Base-by-base conservation (phyloP, 2,113 vertebrate genomes). In the Rallus limicola region DNA sequence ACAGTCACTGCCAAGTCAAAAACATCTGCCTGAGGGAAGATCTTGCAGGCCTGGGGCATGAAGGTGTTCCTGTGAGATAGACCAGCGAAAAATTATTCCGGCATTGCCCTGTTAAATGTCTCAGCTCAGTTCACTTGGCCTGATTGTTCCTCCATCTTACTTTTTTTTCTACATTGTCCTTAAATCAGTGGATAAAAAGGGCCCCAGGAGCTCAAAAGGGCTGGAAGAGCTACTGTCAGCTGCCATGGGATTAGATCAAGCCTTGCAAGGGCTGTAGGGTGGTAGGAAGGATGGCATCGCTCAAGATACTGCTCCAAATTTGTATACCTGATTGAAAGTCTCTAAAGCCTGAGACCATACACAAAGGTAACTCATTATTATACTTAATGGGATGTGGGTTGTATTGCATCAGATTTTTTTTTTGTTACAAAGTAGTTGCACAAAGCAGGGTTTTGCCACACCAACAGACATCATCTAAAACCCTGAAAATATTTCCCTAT, bases 361-460 rank as follows among this genome's bases (percentile, higher is more conserved):
- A 63, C n/a, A 63, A 65, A 74, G 25, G 34, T 52, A 63, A 63
- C 11, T 93, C 36, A 24, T 79, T 83, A 58, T 81, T 86, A 29
- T 19, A 64, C 34, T 82, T 82, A 83, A 78, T 1, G 9, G 42
- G 21, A 68, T 16, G 44, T 34, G 38, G 21, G 33, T 65, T 79
- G 31, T 44, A 58, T 69, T 67, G 36, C 63, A 74, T 64, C n/a
- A 18, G 9, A 8, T 83, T 93, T 86, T 28, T 60, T 94, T 86
- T 81, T 48, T 16, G 4, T 64, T 92, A 50, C n/a, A 48, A 40
- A 81, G 55, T 20, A 74, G 11, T 6, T 71, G 60, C 79, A 74
- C 50, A 77, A 88, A 92, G n/a, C 34, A 76, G 56, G 88, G 38
- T 70, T 82, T 88, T 89, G 56, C 60, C 23, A 28, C 48, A 59